Base-by-base conservation (phyloP, 1,140 invertebrate genomes). In the honey bee (Apis mellifera) region DNA sequence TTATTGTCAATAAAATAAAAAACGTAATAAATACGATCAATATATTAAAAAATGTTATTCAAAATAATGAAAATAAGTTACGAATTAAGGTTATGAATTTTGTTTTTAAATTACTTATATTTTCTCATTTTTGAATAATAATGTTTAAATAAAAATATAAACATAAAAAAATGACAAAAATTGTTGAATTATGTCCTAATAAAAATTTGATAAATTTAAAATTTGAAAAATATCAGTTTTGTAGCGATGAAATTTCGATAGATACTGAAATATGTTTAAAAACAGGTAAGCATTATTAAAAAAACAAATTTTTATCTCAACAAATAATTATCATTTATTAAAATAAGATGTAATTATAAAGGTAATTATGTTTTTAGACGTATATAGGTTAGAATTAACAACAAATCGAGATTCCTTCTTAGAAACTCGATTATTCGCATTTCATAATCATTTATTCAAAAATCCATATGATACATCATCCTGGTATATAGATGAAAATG, bases 181-280 rank as follows among this genome's bases (percentile, higher is more conserved):
- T 94, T 75, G 85, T 94, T 62, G 92, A 94, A 79, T 86, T 94
- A 66, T 78, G 91, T 50, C 92, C 93, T 9, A 70, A 91, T 26
- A 91, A 81, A 86, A 54, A 55, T 66, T 83, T 93, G 48, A 78
- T 90, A 26, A 93, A 94, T 77, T 32, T 78, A 9, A 86, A 90
- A 50, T 94, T 94, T 79, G 91, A 94, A 83, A 94, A 93, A 69
- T 94, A 94, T 90, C 92, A 93, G 82, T 93, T 93, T 89, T 91
- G 81, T 13, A 82, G 88, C 8, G 87, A 92, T 23, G 59, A 78
- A 32, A 68, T 90, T 68, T 66, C 86, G 23, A 79, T 91, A 75
- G 88, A 78, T 73, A 71, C 78, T 26, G 90, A 92, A 83, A 86
- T 86, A 52, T 73, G 78, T 66, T 72, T 94, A 59, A 32, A 74